Conservation (phyloP, 2,888 invertebrate species). For the Allacma fusca region DNA sequence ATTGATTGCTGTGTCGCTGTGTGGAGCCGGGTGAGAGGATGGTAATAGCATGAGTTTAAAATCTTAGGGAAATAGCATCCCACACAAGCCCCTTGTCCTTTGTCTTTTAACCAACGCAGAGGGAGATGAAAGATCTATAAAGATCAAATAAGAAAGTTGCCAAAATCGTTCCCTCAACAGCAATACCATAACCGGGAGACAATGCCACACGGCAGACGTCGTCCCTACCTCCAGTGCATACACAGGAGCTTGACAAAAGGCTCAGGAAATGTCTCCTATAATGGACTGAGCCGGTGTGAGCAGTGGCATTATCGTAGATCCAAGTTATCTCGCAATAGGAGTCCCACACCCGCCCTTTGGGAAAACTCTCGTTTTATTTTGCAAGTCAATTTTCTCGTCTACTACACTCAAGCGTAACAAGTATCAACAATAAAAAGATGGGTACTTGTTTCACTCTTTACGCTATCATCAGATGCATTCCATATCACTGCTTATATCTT, state of each 20-base stretch:
- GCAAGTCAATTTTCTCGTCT: slow-evolving; percentile 42
- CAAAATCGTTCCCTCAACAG: slow-evolving; percentile 44
- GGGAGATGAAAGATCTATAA: slow-evolving; percentile 43
- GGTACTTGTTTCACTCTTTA: slow-evolving; percentile 22
- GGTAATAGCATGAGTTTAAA: too few relatives aligned
- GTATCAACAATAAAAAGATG: slow-evolving; percentile 24
- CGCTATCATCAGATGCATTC: slow-evolving; percentile 10
- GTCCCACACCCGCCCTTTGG: slow-evolving; percentile 32
- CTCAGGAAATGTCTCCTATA: slow-evolving; percentile 36
- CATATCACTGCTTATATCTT: background rate
- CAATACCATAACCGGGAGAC: slow-evolving; percentile 32
- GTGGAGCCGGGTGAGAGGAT: too few relatives aligned
- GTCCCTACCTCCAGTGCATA: background rate
- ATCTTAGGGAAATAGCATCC: too few relatives aligned
- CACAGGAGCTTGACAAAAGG: slow-evolving; percentile 1
- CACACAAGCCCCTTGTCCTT: background rate
- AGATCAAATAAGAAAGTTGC: slow-evolving; percentile 47
- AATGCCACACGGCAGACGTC: slow-evolving; percentile 10
- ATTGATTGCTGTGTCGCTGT: too few relatives aligned
- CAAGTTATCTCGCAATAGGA: slow-evolving; percentile 14
- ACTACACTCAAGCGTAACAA: slow-evolving; percentile 18
- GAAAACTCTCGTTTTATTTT: slow-evolving; percentile 37
- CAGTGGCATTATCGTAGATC: slow-evolving; percentile 19
- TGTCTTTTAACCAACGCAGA: background rate
- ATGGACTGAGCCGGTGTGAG: slow-evolving; percentile 28